Conservation (phyloP, 1,140 invertebrate genomes). For the Bombyx mori region ASM3026992v2 NC_085110.1:2544001-2544500, state of each 20-base stretch:
- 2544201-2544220: conserved; percentile 37
- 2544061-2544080: conserved; percentile 14
- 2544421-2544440: conserved; percentile 54
- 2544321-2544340: conserved; percentile 89
- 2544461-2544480: conserved; percentile 67
- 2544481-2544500: conserved; percentile 33
- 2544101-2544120: conserved; percentile 12
- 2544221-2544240: conserved; percentile 36
- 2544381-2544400: conserved; percentile 87
- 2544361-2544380: conserved; percentile 87
- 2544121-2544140: no score
- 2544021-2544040: conserved; percentile 28
- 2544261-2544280: conserved; percentile 66
- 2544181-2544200: conserved; percentile 44
- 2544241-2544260: conserved; percentile 47
- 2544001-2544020: conserved; percentile 32
- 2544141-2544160: neutral
- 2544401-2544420: conserved; percentile 45
- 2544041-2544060: conserved; percentile 8
- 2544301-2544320: conserved; percentile 91
- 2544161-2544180: conserved; percentile 17
- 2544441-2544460: conserved; percentile 64
- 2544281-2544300: conserved; percentile 71
- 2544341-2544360: conserved; percentile 87
- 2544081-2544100: conserved; percentile 38